phyloP scores from a whole-genome alignment of 1,140 invertebrate species.

The Plodia interpunctella region DNA sequence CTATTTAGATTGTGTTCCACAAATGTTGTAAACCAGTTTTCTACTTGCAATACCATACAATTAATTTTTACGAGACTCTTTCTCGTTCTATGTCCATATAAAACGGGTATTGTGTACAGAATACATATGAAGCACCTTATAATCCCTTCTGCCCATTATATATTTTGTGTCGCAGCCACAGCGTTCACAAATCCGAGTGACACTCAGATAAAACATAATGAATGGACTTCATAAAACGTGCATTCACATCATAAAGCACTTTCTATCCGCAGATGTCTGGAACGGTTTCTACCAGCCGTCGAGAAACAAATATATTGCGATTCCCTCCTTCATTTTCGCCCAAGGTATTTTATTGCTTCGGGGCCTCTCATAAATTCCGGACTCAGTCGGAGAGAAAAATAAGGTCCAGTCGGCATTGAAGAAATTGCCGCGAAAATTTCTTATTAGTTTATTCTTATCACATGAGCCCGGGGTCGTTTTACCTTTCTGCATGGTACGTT shows the following conservation, averaged over 20 bases:
- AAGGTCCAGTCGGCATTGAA: conserved; percentile 49
- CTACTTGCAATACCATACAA: too few species aligned
- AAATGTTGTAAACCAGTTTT: too few species aligned
- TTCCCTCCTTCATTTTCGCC: conserved; percentile 74
- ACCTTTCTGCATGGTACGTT: conserved; percentile 10
- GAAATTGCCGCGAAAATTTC: conserved; percentile 63
- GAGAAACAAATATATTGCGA: conserved; percentile 72
- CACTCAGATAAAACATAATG: conserved; percentile 21
- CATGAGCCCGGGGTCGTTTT: conserved; percentile 21
- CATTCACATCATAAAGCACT: conserved; percentile 50
- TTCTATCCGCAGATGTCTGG: conserved; percentile 54
- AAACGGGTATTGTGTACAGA: too few species aligned
- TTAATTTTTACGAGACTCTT: too few species aligned
- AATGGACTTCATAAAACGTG: conserved; percentile 31
- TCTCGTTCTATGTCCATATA: too few species aligned
- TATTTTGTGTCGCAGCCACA: conserved; percentile 1
- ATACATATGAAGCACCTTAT: too few species aligned
- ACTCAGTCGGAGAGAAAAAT: conserved; percentile 72
- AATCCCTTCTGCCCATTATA: background rate
- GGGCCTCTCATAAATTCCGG: conserved; percentile 70
- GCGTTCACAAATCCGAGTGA: conserved; percentile 7
- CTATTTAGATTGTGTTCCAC: too few species aligned
- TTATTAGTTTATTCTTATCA: conserved; percentile 61
- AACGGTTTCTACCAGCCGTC: conserved; percentile 61
- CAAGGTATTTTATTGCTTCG: conserved; percentile 75